A percentile compares a stretch with the other conserved stretches of the same genome.
phyloP scores from a whole-genome alignment of 2,797 vertebrate genomes.

The Agapornis canus region DNA sequence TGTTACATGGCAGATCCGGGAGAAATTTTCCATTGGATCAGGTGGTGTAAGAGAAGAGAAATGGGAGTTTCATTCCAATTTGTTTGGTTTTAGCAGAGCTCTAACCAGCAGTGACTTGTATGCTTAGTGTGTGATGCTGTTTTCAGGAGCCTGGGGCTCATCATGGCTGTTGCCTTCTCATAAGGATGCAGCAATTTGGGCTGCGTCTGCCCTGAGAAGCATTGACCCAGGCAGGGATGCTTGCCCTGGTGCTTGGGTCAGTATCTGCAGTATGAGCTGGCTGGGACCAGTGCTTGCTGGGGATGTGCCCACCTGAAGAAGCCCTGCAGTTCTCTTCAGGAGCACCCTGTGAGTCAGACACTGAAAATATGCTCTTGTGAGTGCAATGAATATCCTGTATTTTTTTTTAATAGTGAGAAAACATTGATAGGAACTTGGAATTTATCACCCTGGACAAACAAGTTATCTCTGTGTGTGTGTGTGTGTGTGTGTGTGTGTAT shows the following conservation, averaged over 20 bases:
- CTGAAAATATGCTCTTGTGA: background rate
- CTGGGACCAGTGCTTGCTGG: background rate
- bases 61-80: background rate
- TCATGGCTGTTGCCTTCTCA: background rate
- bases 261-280: rapidly evolving
- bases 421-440: background rate
- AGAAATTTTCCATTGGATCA: constrained; percentile 17
- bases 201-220: background rate
- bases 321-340: background rate
- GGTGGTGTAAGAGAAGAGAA: background rate
- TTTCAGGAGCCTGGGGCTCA: background rate
- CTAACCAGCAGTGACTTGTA: background rate
- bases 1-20: background rate
- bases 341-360: background rate
- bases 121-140: background rate
- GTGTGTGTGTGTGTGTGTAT: background rate
- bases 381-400: background rate
- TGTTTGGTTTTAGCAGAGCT: background rate
- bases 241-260: rapidly evolving
- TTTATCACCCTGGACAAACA: background rate
- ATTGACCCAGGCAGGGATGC: rapidly evolving
- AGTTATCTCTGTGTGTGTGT: background rate
- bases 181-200: background rate
- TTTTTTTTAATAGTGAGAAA: background rate
- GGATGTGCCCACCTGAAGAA: background rate